These are phyloP conservation scores for Formica aserva DNA, from an alignment of 2,888 invertebrate species.

Conservation along the genomic window DNA sequence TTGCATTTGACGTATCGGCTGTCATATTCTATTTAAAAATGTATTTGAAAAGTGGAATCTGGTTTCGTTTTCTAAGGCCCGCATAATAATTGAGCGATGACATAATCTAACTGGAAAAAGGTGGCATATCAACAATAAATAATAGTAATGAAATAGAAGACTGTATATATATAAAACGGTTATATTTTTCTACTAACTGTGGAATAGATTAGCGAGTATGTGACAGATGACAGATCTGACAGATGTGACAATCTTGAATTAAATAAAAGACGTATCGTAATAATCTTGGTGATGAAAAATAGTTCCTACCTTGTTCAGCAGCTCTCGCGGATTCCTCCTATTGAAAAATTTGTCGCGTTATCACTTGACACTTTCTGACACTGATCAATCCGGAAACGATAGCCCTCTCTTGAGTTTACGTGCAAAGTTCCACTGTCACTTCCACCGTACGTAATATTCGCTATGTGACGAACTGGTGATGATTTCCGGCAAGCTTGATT, in stretches of 20 bases:
- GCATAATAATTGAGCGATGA: slow-evolving; percentile 1
- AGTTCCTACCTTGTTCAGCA: slow-evolving; percentile 66
- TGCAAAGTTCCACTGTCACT: slow-evolving; percentile 68
- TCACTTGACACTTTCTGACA: slow-evolving; percentile 71
- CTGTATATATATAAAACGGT: background rate
- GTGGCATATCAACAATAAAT: background rate
- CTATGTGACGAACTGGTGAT: background rate
- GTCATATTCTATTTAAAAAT: background rate
- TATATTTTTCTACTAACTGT: background rate
- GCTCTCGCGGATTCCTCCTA: background rate
- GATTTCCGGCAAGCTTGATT: slow-evolving; percentile 2
- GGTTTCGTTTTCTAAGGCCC: background rate
- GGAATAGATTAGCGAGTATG: background rate
- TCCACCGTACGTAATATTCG: slow-evolving; percentile 24
- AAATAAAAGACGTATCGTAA: background rate
- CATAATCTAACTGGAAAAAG: background rate
- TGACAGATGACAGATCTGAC: background rate
- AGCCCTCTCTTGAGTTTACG: slow-evolving; percentile 42
- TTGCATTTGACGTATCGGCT: slow-evolving; percentile 18
- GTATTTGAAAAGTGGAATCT: slow-evolving; percentile 24
- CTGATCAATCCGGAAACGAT: slow-evolving; percentile 60
- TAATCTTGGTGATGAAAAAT: background rate
- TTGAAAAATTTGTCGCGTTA: slow-evolving; percentile 36
- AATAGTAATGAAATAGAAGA: background rate
- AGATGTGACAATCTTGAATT: background rate